Percentiles rank a stretch among this genome's conserved stretches.
Evolutionary conservation across 2,113 vertebrate species (phyloP).

Genomic region (Chamaea fasciata): DNA sequence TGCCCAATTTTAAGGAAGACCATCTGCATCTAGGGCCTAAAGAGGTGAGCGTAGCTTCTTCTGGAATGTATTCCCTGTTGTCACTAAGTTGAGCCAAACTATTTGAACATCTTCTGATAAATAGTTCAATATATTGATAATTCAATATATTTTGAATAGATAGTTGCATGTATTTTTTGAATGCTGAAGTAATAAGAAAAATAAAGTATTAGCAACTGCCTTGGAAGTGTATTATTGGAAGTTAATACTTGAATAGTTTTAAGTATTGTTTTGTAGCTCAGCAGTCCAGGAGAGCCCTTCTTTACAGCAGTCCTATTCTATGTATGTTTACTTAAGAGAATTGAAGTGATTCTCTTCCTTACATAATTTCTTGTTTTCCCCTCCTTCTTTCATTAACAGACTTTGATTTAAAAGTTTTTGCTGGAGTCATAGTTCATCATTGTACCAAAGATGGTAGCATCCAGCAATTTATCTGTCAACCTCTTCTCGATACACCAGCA

Average conservation of each 20-base stretch:
- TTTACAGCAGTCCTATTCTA: background rate
- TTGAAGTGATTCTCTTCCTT: background rate
- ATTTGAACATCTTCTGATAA: background rate
- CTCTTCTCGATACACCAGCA: constrained; percentile 26
- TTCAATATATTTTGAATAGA: background rate
- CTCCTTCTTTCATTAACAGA: constrained; percentile 25
- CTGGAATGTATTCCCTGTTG: background rate
- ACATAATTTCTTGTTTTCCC: background rate
- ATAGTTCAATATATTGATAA: background rate
- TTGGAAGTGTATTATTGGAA: background rate
- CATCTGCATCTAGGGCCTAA: background rate
- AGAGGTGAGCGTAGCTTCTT: background rate
- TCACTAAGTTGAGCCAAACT: background rate
- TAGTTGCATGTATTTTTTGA: background rate
- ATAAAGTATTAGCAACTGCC: background rate
- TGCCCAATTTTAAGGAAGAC: background rate
- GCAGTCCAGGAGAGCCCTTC: background rate
- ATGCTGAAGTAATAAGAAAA: background rate
- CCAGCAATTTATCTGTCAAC: constrained; percentile 61
- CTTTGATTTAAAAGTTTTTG: constrained; percentile 32
- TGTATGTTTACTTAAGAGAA: background rate
- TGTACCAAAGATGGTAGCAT: background rate
- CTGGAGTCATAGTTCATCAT: constrained; percentile 6
- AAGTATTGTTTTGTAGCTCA: background rate
- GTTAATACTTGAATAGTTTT: background rate